Conservation (phyloP, 1,140 invertebrate genomes). For the Drosophila paulistorum region DNA sequence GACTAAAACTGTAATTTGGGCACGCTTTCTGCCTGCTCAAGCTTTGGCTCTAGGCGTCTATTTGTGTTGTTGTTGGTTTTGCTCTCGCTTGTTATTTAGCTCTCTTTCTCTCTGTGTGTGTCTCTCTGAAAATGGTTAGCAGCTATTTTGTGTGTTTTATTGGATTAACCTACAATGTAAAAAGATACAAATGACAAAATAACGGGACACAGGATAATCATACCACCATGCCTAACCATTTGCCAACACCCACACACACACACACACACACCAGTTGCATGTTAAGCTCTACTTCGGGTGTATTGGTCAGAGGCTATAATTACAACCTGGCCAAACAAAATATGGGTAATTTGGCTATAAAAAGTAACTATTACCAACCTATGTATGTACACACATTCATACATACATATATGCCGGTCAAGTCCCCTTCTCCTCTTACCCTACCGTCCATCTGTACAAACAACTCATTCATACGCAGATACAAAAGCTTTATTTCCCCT, state of each 20-base stretch:
- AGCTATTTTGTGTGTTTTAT: conserved; percentile 63
- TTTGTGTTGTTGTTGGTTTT: conserved; percentile 27
- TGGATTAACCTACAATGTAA: conserved; percentile 66
- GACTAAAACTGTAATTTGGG: conserved; percentile 55
- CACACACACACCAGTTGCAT: conserved; percentile 63
- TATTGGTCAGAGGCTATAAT: conserved; percentile 58
- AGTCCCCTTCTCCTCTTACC: conserved; percentile 41
- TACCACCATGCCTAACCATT: background rate
- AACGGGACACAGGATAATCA: conserved; percentile 55
- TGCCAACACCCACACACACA: conserved; percentile 9
- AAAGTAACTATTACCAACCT: conserved; percentile 40
- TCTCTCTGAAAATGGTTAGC: conserved; percentile 67
- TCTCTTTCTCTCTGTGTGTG: conserved; percentile 42
- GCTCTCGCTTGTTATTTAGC: conserved; percentile 61
- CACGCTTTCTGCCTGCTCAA: conserved; percentile 42
- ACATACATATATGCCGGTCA: conserved; percentile 45
- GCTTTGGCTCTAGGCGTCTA: conserved; percentile 31
- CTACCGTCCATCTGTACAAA: conserved; percentile 1
- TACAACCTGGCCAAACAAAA: conserved; percentile 48
- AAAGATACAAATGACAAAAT: conserved; percentile 44
- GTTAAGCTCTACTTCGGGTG: conserved; percentile 36
- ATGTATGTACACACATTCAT: too few species aligned
- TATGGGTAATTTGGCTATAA: conserved; percentile 55
- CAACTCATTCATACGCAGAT: conserved; percentile 5
- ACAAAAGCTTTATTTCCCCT: conserved; percentile 24